Percentiles rank a stretch among this genome's conserved stretches.
phyloP scores from a whole-genome alignment of 1,140 invertebrate genomes.

The Camponotus floridanus region DNA sequence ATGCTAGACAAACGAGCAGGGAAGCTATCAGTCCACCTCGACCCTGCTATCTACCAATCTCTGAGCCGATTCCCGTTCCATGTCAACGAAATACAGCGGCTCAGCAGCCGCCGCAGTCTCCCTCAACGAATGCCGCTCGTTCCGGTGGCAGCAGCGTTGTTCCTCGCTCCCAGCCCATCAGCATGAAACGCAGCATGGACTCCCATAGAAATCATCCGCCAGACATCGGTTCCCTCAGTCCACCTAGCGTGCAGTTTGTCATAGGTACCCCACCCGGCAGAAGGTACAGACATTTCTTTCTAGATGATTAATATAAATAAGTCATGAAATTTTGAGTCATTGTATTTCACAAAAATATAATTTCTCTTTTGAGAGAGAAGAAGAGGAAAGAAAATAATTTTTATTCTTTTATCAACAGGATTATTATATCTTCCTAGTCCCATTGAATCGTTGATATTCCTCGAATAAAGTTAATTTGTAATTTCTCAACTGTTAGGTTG shows the following conservation, averaged over 20 bases:
- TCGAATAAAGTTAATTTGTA: background rate
- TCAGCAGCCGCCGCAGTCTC: slow-evolving; percentile 79
- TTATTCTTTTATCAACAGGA: background rate
- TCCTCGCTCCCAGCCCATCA: slow-evolving; percentile 94
- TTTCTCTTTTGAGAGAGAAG: background rate
- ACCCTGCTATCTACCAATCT: slow-evolving; percentile 90
- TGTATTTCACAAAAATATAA: slow-evolving; percentile 11
- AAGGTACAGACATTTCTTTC: slow-evolving; percentile 73
- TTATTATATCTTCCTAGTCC: background rate
- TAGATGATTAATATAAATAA: background rate
- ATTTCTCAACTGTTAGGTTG: slow-evolving; percentile 66
- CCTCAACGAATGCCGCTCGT: slow-evolving; percentile 74
- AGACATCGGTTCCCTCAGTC: slow-evolving; percentile 95
- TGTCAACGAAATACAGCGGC: slow-evolving; percentile 88
- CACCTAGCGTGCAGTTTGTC: slow-evolving; percentile 95
- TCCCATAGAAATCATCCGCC: slow-evolving; percentile 88
- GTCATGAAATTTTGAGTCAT: background rate
- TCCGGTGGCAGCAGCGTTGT: slow-evolving; percentile 85
- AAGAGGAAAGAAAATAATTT: background rate
- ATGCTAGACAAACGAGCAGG: slow-evolving; percentile 81
- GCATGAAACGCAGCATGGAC: slow-evolving; percentile 90
- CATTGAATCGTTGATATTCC: too few species aligned
- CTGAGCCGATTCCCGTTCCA: slow-evolving; percentile 93
- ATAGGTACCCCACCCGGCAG: slow-evolving; percentile 95
- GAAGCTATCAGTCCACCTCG: slow-evolving; percentile 88